phyloP scores from a whole-genome alignment of 2,797 vertebrate species.

The Pithecia hirsuta region DNA sequence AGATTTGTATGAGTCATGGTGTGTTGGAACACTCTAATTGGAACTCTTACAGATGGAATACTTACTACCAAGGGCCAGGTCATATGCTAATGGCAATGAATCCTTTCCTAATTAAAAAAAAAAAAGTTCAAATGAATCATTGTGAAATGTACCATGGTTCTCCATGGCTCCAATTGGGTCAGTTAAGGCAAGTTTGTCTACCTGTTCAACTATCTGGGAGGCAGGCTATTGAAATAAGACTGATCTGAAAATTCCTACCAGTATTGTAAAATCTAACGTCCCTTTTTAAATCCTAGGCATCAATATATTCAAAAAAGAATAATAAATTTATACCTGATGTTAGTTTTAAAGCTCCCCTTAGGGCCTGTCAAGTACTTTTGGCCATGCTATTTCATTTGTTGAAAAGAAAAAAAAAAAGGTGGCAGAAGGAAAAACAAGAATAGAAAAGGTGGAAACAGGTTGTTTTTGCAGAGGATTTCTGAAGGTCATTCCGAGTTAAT shows the following conservation, averaged over 20 bases:
- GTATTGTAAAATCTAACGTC: not conserved
- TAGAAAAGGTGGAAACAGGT: not conserved
- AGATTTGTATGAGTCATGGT: not conserved
- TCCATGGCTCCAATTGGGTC: not conserved
- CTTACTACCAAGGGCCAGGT: not conserved
- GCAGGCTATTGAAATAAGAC: not conserved
- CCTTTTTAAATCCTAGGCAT: not conserved
- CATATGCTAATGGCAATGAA: not conserved
- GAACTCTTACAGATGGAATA: not conserved
- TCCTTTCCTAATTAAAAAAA: slow-evolving; percentile 48
- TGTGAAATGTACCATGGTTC: not conserved
- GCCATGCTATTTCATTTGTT: not conserved
- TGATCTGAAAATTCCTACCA: slow-evolving; percentile 10
- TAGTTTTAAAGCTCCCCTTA: slow-evolving; percentile 4
- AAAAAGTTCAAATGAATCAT: not conserved
- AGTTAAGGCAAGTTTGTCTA: not conserved
- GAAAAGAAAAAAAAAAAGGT: slow-evolving; percentile 36
- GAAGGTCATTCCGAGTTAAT: not conserved
- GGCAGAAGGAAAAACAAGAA: not conserved
- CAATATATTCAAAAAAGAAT: not conserved
- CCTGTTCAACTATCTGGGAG: not conserved
- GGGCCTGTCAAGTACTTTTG: not conserved
- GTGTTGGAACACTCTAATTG: not conserved
- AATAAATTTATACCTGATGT: not conserved
- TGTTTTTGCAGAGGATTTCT: not conserved